These are phyloP conservation scores for Zoroaster sp. DNA, from an alignment of 53 echinoderm and acorn worm genomes.

Conservation along the genomic window DNA sequence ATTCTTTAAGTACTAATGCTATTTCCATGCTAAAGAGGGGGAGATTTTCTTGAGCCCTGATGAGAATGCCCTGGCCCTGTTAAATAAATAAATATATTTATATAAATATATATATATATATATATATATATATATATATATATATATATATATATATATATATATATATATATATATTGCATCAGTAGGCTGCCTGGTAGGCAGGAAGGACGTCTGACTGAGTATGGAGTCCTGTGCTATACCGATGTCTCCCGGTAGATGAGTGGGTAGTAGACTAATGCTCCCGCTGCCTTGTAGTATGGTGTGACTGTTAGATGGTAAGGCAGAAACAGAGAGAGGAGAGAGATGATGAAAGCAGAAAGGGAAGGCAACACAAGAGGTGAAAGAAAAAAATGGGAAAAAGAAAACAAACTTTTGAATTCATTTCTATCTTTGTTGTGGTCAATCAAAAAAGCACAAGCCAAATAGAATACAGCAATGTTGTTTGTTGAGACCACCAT, in stretches of 20 bases:
- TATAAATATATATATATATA: neutral
- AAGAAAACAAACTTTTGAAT: neutral
- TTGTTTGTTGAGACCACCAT: too few relatives aligned
- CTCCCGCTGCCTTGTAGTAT: constrained; percentile 42
- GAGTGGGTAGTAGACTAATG: constrained; percentile 58
- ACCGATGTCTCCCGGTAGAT: constrained; percentile 62
- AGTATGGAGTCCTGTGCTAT: constrained; percentile 34
- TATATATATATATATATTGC: neutral
- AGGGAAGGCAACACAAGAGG: neutral
- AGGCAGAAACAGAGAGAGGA: neutral
- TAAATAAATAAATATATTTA: neutral
- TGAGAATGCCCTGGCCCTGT: neutral
- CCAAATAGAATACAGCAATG: too few relatives aligned
- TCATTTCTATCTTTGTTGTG: neutral
- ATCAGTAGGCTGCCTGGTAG: neutral
- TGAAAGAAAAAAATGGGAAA: neutral
- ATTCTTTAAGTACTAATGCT: neutral
- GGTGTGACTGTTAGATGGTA: constrained; percentile 18
- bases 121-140: too few relatives aligned
- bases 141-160: too few relatives aligned
- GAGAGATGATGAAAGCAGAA: neutral
- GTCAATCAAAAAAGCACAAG: too few relatives aligned
- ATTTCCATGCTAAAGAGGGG: too few relatives aligned
- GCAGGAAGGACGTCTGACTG: neutral
- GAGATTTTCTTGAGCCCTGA: too few relatives aligned